phyloP scores from a whole-genome alignment of 2,797 vertebrate genomes.

The Yasuhikotakia modesta region DNA sequence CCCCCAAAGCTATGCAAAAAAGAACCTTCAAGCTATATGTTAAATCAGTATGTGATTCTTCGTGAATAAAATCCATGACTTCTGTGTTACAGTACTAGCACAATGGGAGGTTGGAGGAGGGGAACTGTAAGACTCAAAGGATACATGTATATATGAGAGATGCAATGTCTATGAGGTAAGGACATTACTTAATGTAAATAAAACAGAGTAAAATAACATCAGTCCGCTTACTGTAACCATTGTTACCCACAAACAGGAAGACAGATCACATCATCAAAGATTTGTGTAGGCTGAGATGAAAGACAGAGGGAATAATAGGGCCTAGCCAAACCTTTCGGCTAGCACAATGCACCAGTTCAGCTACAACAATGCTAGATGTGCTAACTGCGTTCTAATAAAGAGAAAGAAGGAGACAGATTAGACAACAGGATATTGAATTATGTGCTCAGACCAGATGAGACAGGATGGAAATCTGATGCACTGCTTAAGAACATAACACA shows the following conservation, averaged over 20 bases:
- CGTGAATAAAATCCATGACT: no score
- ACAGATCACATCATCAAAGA: not conserved
- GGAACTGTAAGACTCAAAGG: no score
- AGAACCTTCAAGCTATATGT: no score
- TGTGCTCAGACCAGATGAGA: conserved; percentile 6
- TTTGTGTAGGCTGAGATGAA: not conserved
- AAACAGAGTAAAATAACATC: not conserved
- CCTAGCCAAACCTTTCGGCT: not conserved
- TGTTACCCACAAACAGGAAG: not conserved
- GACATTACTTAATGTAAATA: not conserved
- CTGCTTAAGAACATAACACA: conserved; percentile 14
- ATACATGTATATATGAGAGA: no score
- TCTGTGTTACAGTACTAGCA: no score
- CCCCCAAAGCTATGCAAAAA: not conserved
- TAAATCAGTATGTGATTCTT: no score
- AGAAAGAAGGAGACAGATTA: not conserved
- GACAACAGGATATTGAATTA: conserved; percentile 34
- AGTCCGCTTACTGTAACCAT: not conserved
- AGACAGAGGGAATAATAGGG: not conserved
- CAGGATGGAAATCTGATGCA: conserved; percentile 19
- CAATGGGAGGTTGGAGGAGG: no score
- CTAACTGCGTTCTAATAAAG: not conserved
- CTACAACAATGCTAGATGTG: not conserved
- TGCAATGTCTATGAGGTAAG: not conserved
- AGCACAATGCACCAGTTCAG: not conserved